Evolutionary conservation across 2,888 invertebrate genomes (phyloP), one percentile per base, ranked within the genome.

Genomic region (Criorhina ranunculi): DNA sequence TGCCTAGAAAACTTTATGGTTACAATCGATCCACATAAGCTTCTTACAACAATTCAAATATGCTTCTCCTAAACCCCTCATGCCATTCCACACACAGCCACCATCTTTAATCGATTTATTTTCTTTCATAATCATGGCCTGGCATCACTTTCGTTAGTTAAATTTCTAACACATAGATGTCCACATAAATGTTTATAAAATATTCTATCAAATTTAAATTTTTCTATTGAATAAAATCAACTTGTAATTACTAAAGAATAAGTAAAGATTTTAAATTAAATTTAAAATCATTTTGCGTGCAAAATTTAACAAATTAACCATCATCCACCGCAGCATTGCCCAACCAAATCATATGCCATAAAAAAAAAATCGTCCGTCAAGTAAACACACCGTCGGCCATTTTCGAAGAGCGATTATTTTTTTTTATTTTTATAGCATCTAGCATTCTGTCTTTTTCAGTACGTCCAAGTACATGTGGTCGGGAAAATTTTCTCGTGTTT

Each of bases 391-490:
- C 37, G 51, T 49, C 75, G 57, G 76, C 83, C 83, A 85, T 85
- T 75, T 83, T 83, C 79, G 67, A 83, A 67, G 17, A 44, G 12
- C 15, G 11, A 55, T 19, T 64, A 55, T 60, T 46, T 66, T 46
- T 66, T 59, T 53, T 51, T 42, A 64, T 57, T 77, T 67, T 85
- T 85, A 79, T 85, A 80, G 79, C 73, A 79, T 31, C 59, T 17
- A 79, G 70, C 85, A 76, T 85, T 80, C 85, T 70, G 85, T 85
- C 85, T 85, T 85, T 85, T 85, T 85, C 83, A 85, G 73, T 75
- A 75, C 80, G 62, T 75, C 40, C 37, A 66, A 76, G 64, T 85
- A 85, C 85, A 85, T 85, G 85, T 80, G 85, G 85, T 85, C 85
- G 80, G 69, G 53, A 80, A 85, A 80, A 70, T 80, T 85, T 80